Conservation (phyloP, 2,888 invertebrate genomes). For the Chrysina gloriosa region DNA sequence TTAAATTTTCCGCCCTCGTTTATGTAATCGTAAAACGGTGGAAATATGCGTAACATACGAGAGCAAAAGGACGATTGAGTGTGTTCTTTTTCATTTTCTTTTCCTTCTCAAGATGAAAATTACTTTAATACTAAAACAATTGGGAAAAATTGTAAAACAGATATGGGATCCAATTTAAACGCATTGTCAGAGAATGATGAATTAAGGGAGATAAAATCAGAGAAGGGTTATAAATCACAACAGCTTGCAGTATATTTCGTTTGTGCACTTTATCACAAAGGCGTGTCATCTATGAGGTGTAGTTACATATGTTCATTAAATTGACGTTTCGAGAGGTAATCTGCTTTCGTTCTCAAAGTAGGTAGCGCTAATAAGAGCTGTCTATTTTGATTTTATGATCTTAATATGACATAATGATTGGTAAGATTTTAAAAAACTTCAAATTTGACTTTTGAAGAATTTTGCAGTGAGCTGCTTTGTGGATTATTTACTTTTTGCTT, state of each 20-base stretch:
- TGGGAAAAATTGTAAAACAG: neutral
- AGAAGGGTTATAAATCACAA: neutral
- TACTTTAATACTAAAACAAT: constrained; percentile 31
- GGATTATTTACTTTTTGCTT: no score
- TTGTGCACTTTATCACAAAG: no score
- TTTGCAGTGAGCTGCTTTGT: no score
- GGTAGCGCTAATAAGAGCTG: no score
- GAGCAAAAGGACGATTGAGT: neutral
- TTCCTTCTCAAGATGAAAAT: constrained; percentile 29
- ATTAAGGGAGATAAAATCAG: neutral
- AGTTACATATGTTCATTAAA: no score
- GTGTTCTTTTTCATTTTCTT: constrained; percentile 13
- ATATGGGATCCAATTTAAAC: constrained; percentile 1
- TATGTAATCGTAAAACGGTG: constrained; percentile 34
- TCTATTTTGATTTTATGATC: neutral
- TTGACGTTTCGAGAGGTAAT: no score
- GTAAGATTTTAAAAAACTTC: neutral
- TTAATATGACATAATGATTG: neutral
- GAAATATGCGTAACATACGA: constrained; percentile 16
- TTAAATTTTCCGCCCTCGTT: constrained; percentile 31
- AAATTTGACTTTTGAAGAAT: no score
- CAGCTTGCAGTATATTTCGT: no score
- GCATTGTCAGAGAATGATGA: neutral
- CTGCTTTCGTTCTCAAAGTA: no score
- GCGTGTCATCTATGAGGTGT: no score